Conservation (phyloP, 1,140 invertebrate species). For the Sycophaga agraensis region DNA sequence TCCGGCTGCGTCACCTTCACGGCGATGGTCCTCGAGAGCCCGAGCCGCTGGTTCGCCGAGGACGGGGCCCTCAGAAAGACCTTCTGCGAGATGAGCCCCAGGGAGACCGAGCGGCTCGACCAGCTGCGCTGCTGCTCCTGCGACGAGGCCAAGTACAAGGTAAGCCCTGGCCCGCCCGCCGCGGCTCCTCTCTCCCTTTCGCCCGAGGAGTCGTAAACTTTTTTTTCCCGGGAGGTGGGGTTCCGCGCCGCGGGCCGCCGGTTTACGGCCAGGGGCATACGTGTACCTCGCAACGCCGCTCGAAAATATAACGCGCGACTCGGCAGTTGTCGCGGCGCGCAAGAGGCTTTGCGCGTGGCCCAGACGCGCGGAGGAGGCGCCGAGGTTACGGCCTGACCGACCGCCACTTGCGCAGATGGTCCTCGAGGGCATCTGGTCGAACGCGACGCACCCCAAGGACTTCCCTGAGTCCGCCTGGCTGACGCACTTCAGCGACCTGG, state of each 20-base stretch:
- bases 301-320: no score
- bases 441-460: constrained; percentile 94
- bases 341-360: no score
- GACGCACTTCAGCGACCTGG: constrained; percentile 97
- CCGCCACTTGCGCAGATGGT: constrained; percentile 66
- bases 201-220: no score
- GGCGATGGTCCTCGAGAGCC: constrained; percentile 85
- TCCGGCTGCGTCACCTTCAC: constrained; percentile 82
- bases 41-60: constrained; percentile 85
- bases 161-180: no score
- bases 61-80: constrained; percentile 79
- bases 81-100: constrained; percentile 76
- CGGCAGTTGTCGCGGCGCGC: no score
- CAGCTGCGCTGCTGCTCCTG: constrained; percentile 78
- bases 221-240: no score
- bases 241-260: no score
- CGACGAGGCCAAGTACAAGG: constrained; percentile 88
- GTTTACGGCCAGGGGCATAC: no score
- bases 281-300: no score
- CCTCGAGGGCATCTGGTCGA: constrained; percentile 96
- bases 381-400: no score
- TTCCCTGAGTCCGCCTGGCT: constrained; percentile 88
- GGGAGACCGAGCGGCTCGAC: constrained; percentile 57
- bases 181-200: no score
- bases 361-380: no score